Percentiles rank a stretch among this genome's conserved stretches.
phyloP scores from a whole-genome alignment of 2,797 vertebrate genomes.

The Ispidina picta region DNA sequence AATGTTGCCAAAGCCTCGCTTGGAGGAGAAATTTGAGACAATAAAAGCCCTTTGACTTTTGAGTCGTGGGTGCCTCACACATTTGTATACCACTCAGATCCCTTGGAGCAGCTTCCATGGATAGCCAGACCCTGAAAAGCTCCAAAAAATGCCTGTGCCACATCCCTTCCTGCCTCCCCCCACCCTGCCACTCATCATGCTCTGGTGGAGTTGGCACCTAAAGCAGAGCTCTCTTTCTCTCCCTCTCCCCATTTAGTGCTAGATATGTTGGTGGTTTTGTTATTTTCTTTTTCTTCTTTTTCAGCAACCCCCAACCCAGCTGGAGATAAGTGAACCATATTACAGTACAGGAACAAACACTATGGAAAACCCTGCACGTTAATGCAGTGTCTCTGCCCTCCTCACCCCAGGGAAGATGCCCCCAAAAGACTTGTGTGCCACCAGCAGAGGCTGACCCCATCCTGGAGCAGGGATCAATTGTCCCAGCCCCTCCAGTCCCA shows the following conservation, averaged over 20 bases:
- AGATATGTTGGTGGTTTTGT: neutral
- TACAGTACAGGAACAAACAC: conserved; percentile 57
- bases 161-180: neutral
- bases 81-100: neutral
- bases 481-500: neutral
- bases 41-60: neutral
- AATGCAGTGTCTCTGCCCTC: neutral
- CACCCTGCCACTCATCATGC: neutral
- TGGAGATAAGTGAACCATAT: conserved; percentile 45
- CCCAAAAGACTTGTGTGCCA: neutral
- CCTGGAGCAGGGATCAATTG: neutral
- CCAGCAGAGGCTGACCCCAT: neutral
- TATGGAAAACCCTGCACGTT: neutral
- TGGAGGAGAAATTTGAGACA: neutral
- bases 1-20: neutral
- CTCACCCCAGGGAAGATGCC: fast-evolving
- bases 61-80: fast-evolving
- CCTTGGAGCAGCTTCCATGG: neutral
- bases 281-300: neutral
- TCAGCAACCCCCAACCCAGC: conserved; percentile 60
- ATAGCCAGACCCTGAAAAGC: neutral
- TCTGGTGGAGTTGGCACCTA: neutral
- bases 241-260: neutral
- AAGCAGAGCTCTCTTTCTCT: neutral
- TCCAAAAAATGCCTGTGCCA: neutral